A percentile compares a stretch with the other conserved stretches of the same genome.
phyloP scores from a whole-genome alignment of 2,113 vertebrate species.

The Labeo rohita region DNA sequence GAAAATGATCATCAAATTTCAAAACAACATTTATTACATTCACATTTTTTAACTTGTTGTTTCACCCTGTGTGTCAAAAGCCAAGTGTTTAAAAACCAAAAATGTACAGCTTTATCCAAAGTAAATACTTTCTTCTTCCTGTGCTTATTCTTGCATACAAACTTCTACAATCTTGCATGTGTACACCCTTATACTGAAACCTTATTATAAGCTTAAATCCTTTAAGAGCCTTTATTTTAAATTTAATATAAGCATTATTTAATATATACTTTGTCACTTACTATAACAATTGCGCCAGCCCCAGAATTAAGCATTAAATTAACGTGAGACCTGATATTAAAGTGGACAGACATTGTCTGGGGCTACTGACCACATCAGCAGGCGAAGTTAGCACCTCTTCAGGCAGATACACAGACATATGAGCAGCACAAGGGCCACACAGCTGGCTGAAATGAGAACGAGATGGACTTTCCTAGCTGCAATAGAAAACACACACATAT shows the following conservation, averaged over 20 bases:
- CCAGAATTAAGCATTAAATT: neutral
- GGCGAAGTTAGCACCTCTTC: conserved; percentile 70
- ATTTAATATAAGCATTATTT: neutral
- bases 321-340: neutral
- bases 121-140: neutral
- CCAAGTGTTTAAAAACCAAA: neutral
- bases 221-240: no score
- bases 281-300: neutral
- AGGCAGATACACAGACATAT: conserved; percentile 73
- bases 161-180: neutral
- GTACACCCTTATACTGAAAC: neutral
- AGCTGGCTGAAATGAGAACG: conserved; percentile 68
- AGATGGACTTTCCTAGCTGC: conserved; percentile 61
- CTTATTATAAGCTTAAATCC: neutral
- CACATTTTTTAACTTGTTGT: neutral
- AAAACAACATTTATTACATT: no score
- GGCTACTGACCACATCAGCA: conserved; percentile 67
- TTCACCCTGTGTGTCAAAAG: neutral
- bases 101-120: neutral
- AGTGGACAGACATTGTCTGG: neutral
- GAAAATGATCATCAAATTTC: no score
- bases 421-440: conserved; percentile 64
- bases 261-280: no score
- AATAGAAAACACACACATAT: conserved; percentile 31
- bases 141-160: neutral